Conservation (phyloP, 2,888 invertebrate species). For the Drosophila macrothrix region DNA sequence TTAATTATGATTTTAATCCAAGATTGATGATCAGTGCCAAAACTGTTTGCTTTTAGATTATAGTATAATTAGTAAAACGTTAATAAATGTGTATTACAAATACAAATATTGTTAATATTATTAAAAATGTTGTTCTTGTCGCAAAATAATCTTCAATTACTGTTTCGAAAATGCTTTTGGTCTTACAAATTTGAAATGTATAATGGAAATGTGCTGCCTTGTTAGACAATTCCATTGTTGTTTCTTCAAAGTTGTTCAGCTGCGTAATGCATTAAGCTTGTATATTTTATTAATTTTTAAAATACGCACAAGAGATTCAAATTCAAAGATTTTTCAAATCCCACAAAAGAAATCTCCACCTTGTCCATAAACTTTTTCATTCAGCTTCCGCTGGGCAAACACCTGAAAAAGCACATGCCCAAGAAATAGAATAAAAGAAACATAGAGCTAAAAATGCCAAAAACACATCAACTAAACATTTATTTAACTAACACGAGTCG, state of each 20-base stretch:
- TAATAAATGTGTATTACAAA: not conserved
- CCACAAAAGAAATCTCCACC: conserved; percentile 21
- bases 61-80: not conserved
- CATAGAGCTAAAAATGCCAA: conserved; percentile 23
- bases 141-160: not conserved
- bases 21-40: not conserved
- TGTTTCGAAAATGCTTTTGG: not conserved
- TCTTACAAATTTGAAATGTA: not conserved
- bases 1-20: conserved; percentile 23
- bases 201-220: not conserved
- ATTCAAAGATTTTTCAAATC: conserved; percentile 27
- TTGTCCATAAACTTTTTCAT: conserved; percentile 27
- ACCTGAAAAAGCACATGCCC: conserved; percentile 66
- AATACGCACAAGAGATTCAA: conserved; percentile 25
- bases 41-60: not conserved
- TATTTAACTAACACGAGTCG: conserved; percentile 62
- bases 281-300: conserved; percentile 32
- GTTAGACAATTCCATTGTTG: not conserved
- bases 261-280: conserved; percentile 17
- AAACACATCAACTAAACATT: conserved; percentile 68
- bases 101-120: not conserved
- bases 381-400: conserved; percentile 57
- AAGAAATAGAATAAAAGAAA: conserved; percentile 14
- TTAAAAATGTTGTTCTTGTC: not conserved
- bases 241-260: conserved; percentile 20